Conservation (phyloP, 1,140 invertebrate species). For the Caenorhabditis latens region DNA sequence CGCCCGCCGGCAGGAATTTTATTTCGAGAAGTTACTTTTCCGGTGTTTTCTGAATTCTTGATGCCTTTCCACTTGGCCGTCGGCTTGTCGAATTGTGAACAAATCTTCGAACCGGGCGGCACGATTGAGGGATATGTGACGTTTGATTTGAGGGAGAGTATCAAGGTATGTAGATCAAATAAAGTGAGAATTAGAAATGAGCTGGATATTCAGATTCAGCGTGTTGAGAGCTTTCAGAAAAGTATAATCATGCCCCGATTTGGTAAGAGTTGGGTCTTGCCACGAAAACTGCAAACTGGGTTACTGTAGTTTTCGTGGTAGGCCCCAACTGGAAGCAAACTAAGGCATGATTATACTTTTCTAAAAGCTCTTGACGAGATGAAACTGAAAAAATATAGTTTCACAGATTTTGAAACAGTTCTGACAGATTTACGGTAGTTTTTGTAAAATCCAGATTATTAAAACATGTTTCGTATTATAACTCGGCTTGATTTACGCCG, state of each 20-base stretch:
- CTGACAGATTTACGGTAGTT: no score
- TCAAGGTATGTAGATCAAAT: conserved; percentile 1
- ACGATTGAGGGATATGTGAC: conserved; percentile 17
- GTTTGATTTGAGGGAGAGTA: conserved; percentile 30
- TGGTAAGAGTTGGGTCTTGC: background rate
- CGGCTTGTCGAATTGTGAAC: conserved; percentile 27
- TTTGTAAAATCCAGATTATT: no score
- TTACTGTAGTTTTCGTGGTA: no score
- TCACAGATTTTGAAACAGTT: no score
- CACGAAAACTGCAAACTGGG: no score
- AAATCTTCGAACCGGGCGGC: conserved; percentile 24
- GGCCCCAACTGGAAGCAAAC: no score
- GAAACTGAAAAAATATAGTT: no score
- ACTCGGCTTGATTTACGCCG: no score
- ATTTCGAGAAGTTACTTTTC: background rate
- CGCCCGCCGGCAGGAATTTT: background rate
- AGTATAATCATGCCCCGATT: background rate
- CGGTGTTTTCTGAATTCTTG: background rate
- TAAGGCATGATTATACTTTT: no score
- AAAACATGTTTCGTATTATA: no score
- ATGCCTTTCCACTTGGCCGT: conserved; percentile 42
- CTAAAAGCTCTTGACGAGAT: background rate
- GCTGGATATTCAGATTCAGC: background rate
- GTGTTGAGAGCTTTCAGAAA: background rate
- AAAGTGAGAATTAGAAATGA: background rate